Base-by-base conservation (phyloP, 1,140 invertebrate genomes). In the Paraescarpia echinospica region DNA sequence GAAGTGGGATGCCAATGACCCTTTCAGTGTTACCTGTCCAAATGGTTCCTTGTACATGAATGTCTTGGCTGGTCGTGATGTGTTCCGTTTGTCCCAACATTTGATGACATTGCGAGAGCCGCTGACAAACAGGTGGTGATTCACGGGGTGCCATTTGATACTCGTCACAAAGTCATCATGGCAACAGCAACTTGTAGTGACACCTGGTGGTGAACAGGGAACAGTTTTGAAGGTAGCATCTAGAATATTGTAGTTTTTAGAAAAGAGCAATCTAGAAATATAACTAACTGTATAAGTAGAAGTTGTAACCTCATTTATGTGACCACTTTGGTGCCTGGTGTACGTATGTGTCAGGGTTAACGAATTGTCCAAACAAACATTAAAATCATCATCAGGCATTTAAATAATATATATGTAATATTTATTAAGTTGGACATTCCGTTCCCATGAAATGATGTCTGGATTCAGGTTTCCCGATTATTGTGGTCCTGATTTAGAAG, bases 1-100 rank as follows among this genome's bases (percentile, higher is more conserved):
- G n/a, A 89, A 34, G 27, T 92, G 48, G 34, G 33, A 59, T 33
- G 5, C 48, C n/a, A 88, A 33, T 88, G 48, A 4, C 41, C 41
- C 41, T 41, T 41, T 89, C 33, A 51, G n/a, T 90, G n/a, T 34
- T 93, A 96, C 95, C 95, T 95, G 95, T 31, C 95, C 95, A 93
- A 95, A 91, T 12, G 93, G 94, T 48, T 95, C 95, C 92, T 95
- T 96, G 92, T 95, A 95, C 22, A 88, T 93, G 92, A 94, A 95
- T 77, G 89, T 92, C 89, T 92, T 94, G 18, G 93, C 91, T 92
- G 95, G 94, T 90, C 92, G 91, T 27, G 93, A 48, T n/a, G 94
- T 93, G 33, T 91, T 93, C 90, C 96, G 93, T 35, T 91, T 92
- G 93, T 96, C 96, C 95, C 95, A 96, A 41, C 93, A 92, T 35